Base-by-base conservation (phyloP, 2,888 invertebrate genomes). In the Drosophila atroscutellata region DNA sequence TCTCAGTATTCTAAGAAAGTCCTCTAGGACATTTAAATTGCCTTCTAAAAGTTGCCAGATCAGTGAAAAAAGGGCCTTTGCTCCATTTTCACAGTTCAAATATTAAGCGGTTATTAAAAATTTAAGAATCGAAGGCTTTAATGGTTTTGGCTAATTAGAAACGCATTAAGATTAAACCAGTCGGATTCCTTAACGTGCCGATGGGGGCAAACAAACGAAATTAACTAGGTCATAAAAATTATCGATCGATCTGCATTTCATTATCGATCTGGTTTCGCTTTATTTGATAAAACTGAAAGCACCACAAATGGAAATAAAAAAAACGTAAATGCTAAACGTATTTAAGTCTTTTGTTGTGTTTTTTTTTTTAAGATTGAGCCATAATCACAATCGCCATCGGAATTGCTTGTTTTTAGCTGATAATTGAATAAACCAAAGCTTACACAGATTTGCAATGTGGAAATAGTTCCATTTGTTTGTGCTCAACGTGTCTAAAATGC, bases 401-500 rank as follows among this genome's bases (percentile, higher is more conserved):
- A 54, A 24, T 30, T 32, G 57, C 24, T 34, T 20, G 15, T 32
- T 39, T 30, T 56, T 52, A 28, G 66, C 26, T 24, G 78, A 57
- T 77, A 73, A 67, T 66, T 80, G 57, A 80, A 54, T 75, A 9
- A 34, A 37, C 58, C 72, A 58, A 47, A 47, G 15, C 11, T 36
- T 20, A 9, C 37, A 37, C 18, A 39, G 52, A 54, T 54, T 59
- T 75, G 52, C 54, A 47, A 63, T 36, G 15, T 45, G 45, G 15
- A 24, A 36, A 34, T 18, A 32, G 55, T 50, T 28, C 9, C 32
- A 54, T 47, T 51, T 66, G 58, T 61, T 59, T 28, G 26, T 49
- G 24, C 42, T 56, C n/a, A 47, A 51, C 56, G 54, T 42, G 63
- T 49, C 54, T 76, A 63, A 87, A 87, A 83, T 83, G 90, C 90